These are phyloP conservation scores for Nothoprocta perdicaria DNA, from an alignment of 2,113 vertebrate genomes.

Conservation along the genomic window DNA sequence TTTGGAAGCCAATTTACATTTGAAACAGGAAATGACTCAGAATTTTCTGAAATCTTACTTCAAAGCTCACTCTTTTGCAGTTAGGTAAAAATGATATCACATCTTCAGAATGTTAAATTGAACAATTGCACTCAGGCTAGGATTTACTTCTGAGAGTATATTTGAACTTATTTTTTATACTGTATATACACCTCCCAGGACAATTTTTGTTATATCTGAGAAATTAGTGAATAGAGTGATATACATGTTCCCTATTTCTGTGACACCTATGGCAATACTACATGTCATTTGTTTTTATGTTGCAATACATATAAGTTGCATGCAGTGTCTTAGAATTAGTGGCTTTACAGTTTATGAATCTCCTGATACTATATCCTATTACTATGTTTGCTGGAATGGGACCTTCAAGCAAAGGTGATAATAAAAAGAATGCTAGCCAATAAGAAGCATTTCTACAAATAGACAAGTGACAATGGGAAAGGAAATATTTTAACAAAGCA, in stretches of 20 bases:
- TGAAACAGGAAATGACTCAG: conserved; percentile 71
- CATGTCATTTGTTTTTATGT: conserved; percentile 23
- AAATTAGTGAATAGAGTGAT: background rate
- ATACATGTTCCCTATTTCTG: background rate
- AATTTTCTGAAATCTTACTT: conserved; percentile 72
- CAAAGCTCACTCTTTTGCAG: conserved; percentile 61
- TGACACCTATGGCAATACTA: conserved; percentile 33
- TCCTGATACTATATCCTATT: conserved; percentile 26
- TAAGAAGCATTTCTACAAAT: conserved; percentile 48
- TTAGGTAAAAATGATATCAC: conserved; percentile 73
- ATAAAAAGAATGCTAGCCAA: conserved; percentile 40
- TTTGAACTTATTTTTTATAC: conserved; percentile 10
- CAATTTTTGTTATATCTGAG: conserved; percentile 24
- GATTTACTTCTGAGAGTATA: conserved; percentile 27
- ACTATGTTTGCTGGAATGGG: conserved; percentile 36
- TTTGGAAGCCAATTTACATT: conserved; percentile 67
- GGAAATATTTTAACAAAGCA: conserved; percentile 57
- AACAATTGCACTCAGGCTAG: conserved; percentile 38
- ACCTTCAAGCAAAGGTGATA: conserved; percentile 20
- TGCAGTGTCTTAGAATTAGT: conserved; percentile 43
- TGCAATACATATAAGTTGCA: background rate
- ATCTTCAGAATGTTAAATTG: conserved; percentile 67
- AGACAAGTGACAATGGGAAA: conserved; percentile 39
- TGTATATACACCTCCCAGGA: background rate
- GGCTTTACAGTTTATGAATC: conserved; percentile 39